phyloP scores from a whole-genome alignment of 2,797 vertebrate species.

The Smutsia gigantea region DNA sequence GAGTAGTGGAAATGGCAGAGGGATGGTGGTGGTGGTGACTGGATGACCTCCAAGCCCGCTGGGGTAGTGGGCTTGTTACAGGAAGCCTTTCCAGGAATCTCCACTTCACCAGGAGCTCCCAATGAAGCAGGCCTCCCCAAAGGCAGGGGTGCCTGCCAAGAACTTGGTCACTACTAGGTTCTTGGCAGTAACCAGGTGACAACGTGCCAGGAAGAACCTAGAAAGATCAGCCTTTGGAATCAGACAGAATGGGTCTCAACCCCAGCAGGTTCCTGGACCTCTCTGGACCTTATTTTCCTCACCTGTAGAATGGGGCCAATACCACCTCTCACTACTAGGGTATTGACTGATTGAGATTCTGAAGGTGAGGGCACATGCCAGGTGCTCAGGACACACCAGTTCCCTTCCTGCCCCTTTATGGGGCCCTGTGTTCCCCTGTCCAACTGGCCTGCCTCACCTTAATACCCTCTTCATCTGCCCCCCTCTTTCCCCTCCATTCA shows the following conservation, averaged over 20 bases:
- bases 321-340: neutral
- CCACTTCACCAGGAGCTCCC: conserved; percentile 5
- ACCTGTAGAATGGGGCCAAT: neutral
- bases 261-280: neutral
- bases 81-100: conserved; percentile 55
- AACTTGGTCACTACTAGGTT: conserved; percentile 45
- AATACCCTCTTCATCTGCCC: neutral
- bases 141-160: conserved; percentile 4
- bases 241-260: neutral
- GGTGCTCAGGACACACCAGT: neutral
- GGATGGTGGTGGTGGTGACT: rapidly evolving
- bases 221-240: conserved; percentile 46
- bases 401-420: neutral
- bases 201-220: conserved; percentile 30
- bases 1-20: neutral
- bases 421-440: neutral
- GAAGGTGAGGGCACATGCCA: neutral
- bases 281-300: neutral
- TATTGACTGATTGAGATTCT: neutral
- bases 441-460: neutral
- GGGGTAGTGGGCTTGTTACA: neutral
- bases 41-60: neutral
- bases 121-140: neutral
- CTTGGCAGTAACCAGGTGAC: conserved; percentile 56
- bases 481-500: neutral